Conservation (phyloP, 2,888 invertebrate genomes). For the Lepidocyrtoides sp. region DNA sequence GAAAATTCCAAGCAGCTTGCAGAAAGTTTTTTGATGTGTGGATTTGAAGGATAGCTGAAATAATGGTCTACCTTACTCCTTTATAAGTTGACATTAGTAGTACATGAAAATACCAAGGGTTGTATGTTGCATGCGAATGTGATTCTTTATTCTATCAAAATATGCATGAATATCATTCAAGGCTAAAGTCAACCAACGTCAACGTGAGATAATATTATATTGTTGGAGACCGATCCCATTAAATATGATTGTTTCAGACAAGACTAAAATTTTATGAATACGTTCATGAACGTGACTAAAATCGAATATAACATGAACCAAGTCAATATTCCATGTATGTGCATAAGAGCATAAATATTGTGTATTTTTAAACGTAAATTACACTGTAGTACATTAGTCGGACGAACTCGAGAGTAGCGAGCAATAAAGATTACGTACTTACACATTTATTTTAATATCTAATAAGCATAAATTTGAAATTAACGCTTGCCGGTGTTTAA, state of each 20-base stretch:
- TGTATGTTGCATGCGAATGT: neutral
- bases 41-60: constrained; percentile 21
- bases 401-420: too few species aligned
- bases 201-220: too few species aligned
- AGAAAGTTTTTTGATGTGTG: constrained; percentile 38
- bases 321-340: too few species aligned
- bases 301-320: neutral
- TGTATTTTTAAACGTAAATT: neutral
- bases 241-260: too few species aligned
- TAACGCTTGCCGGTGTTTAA: neutral
- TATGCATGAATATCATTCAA: neutral
- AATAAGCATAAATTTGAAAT: neutral
- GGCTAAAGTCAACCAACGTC: neutral
- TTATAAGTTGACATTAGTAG: neutral
- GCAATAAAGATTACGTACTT: neutral
- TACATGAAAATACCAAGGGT: constrained; percentile 15
- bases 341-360: neutral
- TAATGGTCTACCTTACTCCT: neutral
- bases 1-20: neutral
- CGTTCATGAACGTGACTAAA: neutral
- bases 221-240: too few species aligned
- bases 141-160: too few species aligned
- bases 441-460: constrained; percentile 4
- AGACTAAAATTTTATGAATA: too few species aligned
- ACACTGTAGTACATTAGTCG: neutral